Conservation (phyloP, 2,888 invertebrate genomes). For the Tholera decimalis region DNA sequence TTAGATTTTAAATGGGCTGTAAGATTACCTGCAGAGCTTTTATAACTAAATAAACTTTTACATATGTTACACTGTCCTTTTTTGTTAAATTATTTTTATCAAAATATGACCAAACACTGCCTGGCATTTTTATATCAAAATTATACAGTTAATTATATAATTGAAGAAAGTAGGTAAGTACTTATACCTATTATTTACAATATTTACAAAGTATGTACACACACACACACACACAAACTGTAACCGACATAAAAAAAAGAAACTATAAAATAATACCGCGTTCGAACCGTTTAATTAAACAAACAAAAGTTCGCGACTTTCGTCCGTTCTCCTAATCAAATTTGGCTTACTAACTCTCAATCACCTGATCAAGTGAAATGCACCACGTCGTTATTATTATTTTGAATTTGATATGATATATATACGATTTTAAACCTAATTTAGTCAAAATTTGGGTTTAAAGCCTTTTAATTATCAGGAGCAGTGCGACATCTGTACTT, state of each 20-base stretch:
- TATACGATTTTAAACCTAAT: no score
- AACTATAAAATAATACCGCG: no score
- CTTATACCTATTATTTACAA: constrained; percentile 1
- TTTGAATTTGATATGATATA: no score
- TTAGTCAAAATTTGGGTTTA: no score
- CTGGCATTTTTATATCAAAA: neutral
- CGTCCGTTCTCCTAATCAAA: neutral
- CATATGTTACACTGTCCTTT: constrained; percentile 16
- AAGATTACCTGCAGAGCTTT: constrained; percentile 8
- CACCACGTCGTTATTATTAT: no score
- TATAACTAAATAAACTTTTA: constrained; percentile 13
- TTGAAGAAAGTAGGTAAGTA: neutral
- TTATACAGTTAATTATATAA: no score
- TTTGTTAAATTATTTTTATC: constrained; percentile 2
- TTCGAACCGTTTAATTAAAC: constrained; percentile 1
- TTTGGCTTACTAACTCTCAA: neutral
- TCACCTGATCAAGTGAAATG: no score
- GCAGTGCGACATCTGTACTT: no score
- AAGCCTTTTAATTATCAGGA: no score
- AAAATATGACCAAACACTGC: constrained; percentile 11
- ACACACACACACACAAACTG: neutral
- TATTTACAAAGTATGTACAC: constrained; percentile 8
- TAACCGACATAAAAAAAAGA: neutral
- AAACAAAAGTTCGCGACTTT: neutral
- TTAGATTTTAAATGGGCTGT: constrained; percentile 3